phyloP scores from a whole-genome alignment of 2,888 invertebrate genomes.

The Drosophila incognita region DNA sequence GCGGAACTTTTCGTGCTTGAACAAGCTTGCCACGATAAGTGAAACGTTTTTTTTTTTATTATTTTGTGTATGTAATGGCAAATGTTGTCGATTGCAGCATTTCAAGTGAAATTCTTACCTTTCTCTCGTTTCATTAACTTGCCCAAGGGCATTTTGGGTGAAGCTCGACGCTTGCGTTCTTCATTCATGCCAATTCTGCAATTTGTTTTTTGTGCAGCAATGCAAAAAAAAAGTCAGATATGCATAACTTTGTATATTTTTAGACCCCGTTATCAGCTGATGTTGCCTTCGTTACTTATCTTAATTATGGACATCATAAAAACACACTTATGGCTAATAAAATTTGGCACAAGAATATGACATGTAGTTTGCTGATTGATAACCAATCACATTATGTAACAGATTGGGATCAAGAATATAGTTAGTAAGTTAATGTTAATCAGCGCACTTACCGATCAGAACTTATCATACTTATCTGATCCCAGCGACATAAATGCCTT shows the following conservation, averaged over 20 bases:
- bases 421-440: neutral
- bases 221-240: constrained; percentile 20
- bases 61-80: constrained; percentile 1
- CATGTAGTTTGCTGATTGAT: constrained; percentile 63
- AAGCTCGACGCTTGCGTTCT: constrained; percentile 57
- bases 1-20: constrained; percentile 34
- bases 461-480: neutral
- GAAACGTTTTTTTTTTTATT: neutral
- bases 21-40: constrained; percentile 28
- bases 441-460: neutral
- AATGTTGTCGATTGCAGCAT: constrained; percentile 47
- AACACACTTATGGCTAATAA: neutral
- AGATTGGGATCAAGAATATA: neutral
- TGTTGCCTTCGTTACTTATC: constrained; percentile 37
- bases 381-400: constrained; percentile 37
- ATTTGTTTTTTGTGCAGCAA: constrained; percentile 30
- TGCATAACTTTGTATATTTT: constrained; percentile 33
- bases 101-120: constrained; percentile 49
- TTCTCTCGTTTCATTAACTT: constrained; percentile 37
- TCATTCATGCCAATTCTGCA: constrained; percentile 46
- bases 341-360: constrained; percentile 22
- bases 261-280: constrained; percentile 43
- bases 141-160: constrained; percentile 52
- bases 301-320: constrained; percentile 55
- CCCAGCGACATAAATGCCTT: neutral